These are phyloP conservation scores for Drosophila ogumai DNA, from an alignment of 1,140 invertebrate species.

Conservation along the genomic window DNA sequence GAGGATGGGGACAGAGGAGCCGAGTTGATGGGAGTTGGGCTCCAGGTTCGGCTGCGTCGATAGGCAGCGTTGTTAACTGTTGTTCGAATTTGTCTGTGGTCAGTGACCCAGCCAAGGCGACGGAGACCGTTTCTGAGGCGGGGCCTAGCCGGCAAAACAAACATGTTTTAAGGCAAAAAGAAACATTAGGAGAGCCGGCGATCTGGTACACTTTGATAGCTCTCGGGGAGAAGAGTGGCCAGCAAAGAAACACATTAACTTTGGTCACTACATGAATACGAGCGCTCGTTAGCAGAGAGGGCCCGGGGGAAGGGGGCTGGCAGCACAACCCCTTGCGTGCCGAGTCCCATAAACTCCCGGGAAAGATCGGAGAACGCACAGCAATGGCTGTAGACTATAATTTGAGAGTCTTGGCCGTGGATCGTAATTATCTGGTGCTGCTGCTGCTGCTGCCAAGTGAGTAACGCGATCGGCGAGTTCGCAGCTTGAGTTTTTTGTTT, in stretches of 20 bases:
- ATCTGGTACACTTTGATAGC: slow-evolving; percentile 68
- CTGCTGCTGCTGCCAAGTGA: background rate
- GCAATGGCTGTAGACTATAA: slow-evolving; percentile 46
- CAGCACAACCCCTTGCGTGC: slow-evolving; percentile 55
- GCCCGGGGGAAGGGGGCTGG: background rate
- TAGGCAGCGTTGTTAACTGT: slow-evolving; percentile 57
- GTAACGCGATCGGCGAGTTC: slow-evolving; percentile 55
- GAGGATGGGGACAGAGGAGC: slow-evolving; percentile 3
- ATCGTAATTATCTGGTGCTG: slow-evolving; percentile 55
- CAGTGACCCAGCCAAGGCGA: slow-evolving; percentile 62
- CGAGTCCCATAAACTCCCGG: slow-evolving; percentile 49
- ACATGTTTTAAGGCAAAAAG: slow-evolving; percentile 64
- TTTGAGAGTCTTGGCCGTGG: slow-evolving; percentile 55
- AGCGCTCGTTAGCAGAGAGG: slow-evolving; percentile 67
- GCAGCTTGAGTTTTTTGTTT: slow-evolving; percentile 64
- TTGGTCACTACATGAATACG: slow-evolving; percentile 60
- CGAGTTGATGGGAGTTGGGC: slow-evolving; percentile 33
- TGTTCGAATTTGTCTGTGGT: slow-evolving; percentile 78
- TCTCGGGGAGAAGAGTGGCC: background rate
- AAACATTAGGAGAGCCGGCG: slow-evolving; percentile 41
- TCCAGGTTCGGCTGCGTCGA: slow-evolving; percentile 28
- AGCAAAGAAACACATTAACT: slow-evolving; percentile 69
- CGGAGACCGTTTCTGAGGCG: slow-evolving; percentile 18
- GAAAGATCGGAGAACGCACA: slow-evolving; percentile 47
- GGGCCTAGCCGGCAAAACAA: slow-evolving; percentile 51